phyloP scores from a whole-genome alignment of 2,888 invertebrate species.

The Leptura quadrifasciata region DNA sequence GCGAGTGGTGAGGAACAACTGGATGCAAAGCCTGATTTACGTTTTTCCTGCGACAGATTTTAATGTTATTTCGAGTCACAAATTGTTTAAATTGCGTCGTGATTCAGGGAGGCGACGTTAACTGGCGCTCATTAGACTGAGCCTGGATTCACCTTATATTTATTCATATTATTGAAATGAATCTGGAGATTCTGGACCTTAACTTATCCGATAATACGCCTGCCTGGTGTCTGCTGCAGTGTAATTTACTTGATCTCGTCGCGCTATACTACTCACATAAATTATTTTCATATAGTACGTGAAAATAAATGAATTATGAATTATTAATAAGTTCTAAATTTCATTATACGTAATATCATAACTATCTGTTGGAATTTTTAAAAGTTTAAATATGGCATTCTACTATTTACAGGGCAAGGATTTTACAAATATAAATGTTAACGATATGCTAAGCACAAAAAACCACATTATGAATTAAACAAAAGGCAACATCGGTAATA shows the following conservation, averaged over 20 bases:
- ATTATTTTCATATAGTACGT: neutral
- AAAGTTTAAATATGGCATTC: too few species aligned
- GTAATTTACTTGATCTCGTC: constrained; percentile 50
- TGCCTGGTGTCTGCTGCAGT: constrained; percentile 42
- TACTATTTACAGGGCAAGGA: too few species aligned
- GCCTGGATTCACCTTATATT: constrained; percentile 73
- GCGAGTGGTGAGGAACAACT: constrained; percentile 64
- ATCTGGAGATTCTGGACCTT: constrained; percentile 65
- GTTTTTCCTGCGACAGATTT: constrained; percentile 74
- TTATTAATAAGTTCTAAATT: neutral
- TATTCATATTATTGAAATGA: constrained; percentile 75
- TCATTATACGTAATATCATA: neutral
- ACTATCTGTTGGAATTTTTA: too few species aligned
- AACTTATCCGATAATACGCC: constrained; percentile 52
- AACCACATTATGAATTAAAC: too few species aligned
- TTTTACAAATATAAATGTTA: too few species aligned
- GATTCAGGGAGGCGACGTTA: constrained; percentile 75
- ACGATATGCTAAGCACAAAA: too few species aligned
- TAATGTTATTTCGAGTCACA: constrained; percentile 76
- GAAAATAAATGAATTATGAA: neutral
- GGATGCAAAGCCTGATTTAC: constrained; percentile 75
- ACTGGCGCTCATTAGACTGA: constrained; percentile 74
- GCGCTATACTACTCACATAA: neutral
- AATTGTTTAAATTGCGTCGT: constrained; percentile 77
- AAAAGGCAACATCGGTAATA: too few species aligned